Evolutionary conservation across 2,113 vertebrate species (phyloP).

Genomic region (Echinops telfairi): DNA sequence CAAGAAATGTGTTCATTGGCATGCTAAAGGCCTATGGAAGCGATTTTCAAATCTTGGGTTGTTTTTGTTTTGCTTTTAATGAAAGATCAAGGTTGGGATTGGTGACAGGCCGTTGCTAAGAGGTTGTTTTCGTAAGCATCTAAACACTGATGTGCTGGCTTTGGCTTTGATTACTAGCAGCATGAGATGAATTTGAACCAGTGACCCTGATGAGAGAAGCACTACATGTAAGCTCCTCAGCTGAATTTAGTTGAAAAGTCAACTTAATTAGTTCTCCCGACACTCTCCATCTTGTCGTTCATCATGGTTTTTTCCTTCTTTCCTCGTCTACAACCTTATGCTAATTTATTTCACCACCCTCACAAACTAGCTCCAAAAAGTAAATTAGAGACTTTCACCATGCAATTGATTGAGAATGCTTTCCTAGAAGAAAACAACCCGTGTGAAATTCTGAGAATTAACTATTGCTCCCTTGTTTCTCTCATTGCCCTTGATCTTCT

Average conservation of each 20-base stretch:
- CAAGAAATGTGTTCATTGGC: background rate
- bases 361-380: slow-evolving; percentile 69
- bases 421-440: slow-evolving; percentile 74
- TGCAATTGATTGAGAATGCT: slow-evolving; percentile 72
- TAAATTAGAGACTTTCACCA: slow-evolving; percentile 75
- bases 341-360: slow-evolving; percentile 67
- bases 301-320: background rate
- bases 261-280: slow-evolving; percentile 76
- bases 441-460: slow-evolving; percentile 71
- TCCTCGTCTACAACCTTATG: slow-evolving; percentile 14
- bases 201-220: background rate
- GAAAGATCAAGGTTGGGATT: background rate
- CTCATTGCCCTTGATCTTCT: slow-evolving; percentile 57
- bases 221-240: background rate
- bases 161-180: background rate
- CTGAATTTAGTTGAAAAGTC: slow-evolving; percentile 4
- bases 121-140: background rate
- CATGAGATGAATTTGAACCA: background rate
- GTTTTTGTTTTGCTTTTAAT: background rate
- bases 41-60: background rate
- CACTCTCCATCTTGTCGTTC: slow-evolving; percentile 45
- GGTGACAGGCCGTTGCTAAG: background rate
- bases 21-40: background rate
- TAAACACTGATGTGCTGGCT: background rate
- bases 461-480: slow-evolving; percentile 52